Evolutionary conservation across 2,797 vertebrate genomes (phyloP).

Genomic region (Dendrocincla tyrannina): DNA sequence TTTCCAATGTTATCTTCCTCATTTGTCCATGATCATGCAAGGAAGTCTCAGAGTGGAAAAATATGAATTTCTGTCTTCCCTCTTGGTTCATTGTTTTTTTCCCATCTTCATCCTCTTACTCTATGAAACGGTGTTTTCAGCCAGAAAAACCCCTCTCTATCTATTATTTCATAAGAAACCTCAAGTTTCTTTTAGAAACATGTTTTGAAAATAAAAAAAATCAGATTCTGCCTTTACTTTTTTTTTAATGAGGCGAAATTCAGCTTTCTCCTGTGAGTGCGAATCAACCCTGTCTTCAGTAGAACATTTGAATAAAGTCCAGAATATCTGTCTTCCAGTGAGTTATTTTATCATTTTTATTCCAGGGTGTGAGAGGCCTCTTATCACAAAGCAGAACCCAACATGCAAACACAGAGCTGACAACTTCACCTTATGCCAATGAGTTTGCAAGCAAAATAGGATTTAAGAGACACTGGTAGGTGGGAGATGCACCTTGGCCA

Average conservation of each 20-base stretch:
- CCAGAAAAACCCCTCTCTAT: rapidly evolving
- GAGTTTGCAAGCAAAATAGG: not conserved
- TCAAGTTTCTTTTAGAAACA: not conserved
- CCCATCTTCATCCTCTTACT: not conserved
- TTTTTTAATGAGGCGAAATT: not conserved
- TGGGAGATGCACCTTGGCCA: not conserved
- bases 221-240: not conserved
- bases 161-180: not conserved
- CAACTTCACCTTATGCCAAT: not conserved
- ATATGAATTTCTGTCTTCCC: not conserved
- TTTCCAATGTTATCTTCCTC: not conserved
- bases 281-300: not conserved
- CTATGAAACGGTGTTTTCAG: not conserved
- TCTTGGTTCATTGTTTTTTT: not conserved
- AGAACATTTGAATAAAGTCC: not conserved
- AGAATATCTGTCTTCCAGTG: not conserved
- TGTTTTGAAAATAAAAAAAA: not conserved
- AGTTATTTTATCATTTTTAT: not conserved
- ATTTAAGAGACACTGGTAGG: not conserved
- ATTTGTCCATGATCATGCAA: not conserved
- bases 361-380: not conserved
- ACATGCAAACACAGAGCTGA: not conserved
- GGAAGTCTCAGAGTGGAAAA: not conserved
- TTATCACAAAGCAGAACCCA: not conserved
- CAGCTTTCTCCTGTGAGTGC: not conserved